Percentiles rank a stretch among this genome's conserved stretches.
Evolutionary conservation across 2,797 vertebrate species (phyloP).

Genomic region (Lindbergichthys nudifrons): DNA sequence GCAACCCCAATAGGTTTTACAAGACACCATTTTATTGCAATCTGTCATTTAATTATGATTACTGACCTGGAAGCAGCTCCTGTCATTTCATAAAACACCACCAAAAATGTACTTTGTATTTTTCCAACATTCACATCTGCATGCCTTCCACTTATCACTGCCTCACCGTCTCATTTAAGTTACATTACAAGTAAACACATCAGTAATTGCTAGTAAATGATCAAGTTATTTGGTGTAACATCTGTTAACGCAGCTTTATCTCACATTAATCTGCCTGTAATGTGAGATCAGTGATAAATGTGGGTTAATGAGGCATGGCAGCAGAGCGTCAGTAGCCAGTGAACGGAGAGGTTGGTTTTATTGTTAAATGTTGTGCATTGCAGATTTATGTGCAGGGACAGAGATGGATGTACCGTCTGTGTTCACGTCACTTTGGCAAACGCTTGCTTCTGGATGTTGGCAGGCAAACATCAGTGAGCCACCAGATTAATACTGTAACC

Average conservation of each 20-base stretch:
- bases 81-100: not conserved
- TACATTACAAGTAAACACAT: constrained; percentile 52
- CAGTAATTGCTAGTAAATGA: constrained; percentile 47
- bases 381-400: constrained; percentile 41
- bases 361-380: constrained; percentile 28
- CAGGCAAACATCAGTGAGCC: constrained; percentile 44
- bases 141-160: constrained; percentile 23
- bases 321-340: constrained; percentile 46
- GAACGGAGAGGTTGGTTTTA: constrained; percentile 42
- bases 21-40: not conserved
- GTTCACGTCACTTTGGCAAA: constrained; percentile 40
- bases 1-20: not conserved
- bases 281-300: constrained; percentile 53
- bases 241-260: constrained; percentile 48
- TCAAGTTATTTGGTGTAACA: constrained; percentile 54
- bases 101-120: not conserved
- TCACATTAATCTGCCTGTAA: constrained; percentile 54
- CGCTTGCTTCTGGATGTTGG: constrained; percentile 39
- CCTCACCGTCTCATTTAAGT: constrained; percentile 52
- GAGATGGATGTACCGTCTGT: constrained; percentile 51
- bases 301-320: constrained; percentile 59
- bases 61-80: too few relatives aligned
- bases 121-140: not conserved
- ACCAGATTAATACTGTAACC: constrained; percentile 49
- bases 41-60: constrained; percentile 9